Base-by-base conservation (phyloP, 1,140 invertebrate species). In the Batillaria attramentaria region DNA sequence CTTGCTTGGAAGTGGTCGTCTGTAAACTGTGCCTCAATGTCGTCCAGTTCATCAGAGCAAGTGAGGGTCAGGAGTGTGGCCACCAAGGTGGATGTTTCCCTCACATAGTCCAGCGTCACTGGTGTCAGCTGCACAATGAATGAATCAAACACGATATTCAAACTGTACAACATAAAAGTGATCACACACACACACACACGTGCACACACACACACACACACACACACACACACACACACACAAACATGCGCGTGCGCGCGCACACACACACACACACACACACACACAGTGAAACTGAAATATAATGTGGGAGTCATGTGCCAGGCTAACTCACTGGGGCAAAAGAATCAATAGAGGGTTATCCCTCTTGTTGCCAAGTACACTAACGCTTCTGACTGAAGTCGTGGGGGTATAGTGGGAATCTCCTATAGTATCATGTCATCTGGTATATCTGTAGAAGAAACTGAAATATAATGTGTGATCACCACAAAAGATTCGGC, bases 51-150 rank as follows among this genome's bases (percentile, higher is more conserved):
- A 79, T 89, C 88, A 18, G 85, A 80, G 76, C 89, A 90, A 8
- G 89, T 84, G 18, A 90, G 72, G 78, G 88, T 89, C 37, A 89
- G 85, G 42, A 90, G 78, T 0, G 88, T 89, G 3, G 89, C 88
- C 65, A 89, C 85, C 18, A 90, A 81, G 13, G 84, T 81, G 24
- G 87, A 87, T 37, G 88, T 84, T 10, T 81, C 83, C 68, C 89
- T 88, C 20, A 90, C 82, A 72, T 90, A 90, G 66, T 90, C 87
- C 81, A 90, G 68, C 0, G 88, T 88, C 3, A 83, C 79, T 2
- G 87, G 87, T 20, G 87, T 90, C 24, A 90, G 78, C 35, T 84
- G 81, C 54, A 41, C 70, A 85, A 50, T 50, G 24, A 50, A 8
- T 50, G 46, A 3, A 65, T 24, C 31, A 3, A 1, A 65, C 31